Evolutionary conservation across 2,797 vertebrate species (phyloP).

Genomic region (Chrysocyon brachyurus): DNA sequence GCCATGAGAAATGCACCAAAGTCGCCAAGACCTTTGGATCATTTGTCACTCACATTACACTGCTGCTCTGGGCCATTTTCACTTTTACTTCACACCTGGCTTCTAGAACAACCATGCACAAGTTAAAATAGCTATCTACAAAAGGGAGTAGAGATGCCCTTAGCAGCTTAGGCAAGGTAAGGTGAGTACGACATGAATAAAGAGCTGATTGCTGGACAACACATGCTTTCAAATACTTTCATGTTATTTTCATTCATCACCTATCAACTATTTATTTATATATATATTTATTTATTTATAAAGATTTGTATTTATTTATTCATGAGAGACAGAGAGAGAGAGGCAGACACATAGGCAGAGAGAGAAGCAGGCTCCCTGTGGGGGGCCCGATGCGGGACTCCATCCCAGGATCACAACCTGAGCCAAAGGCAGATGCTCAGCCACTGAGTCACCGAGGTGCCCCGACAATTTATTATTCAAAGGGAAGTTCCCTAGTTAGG

Average conservation of each 20-base stretch:
- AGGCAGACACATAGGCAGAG: too few relatives aligned
- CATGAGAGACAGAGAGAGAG: too few relatives aligned
- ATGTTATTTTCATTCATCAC: background rate
- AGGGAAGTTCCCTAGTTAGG: background rate
- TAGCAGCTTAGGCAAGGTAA: background rate
- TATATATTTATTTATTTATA: too few relatives aligned
- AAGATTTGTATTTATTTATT: too few relatives aligned
- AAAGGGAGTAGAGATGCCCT: background rate
- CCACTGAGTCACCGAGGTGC: too few relatives aligned
- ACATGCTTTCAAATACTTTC: background rate
- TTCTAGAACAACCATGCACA: background rate
- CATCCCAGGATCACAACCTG: too few relatives aligned
- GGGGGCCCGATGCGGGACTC: too few relatives aligned
- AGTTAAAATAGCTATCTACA: background rate
- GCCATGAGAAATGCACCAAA: background rate
- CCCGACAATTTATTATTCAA: background rate
- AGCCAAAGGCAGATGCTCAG: too few relatives aligned
- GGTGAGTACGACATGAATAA: background rate
- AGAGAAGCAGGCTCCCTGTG: too few relatives aligned
- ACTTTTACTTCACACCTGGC: background rate
- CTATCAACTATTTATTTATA: background rate
- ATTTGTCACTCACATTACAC: background rate
- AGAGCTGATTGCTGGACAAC: background rate
- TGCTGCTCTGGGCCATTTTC: background rate
- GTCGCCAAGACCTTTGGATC: background rate